A percentile compares a stretch with the other conserved stretches of the same genome.
These are phyloP conservation scores for Tinea semifulvella DNA, from an alignment of 2,888 invertebrate species.

Conservation along the genomic window DNA sequence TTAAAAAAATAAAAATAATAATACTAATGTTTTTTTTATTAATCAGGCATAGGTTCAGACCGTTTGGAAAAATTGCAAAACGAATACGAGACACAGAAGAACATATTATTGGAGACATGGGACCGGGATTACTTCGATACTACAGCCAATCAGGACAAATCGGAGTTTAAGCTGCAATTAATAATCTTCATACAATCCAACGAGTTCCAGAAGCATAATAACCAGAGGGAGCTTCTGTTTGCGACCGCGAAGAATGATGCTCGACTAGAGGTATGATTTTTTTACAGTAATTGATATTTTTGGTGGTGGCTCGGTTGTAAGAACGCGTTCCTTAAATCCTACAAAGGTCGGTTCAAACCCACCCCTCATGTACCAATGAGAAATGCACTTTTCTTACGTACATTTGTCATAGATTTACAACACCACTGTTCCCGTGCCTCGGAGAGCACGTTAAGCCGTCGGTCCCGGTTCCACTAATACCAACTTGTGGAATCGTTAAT, in stretches of 20 bases:
- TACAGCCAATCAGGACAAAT: slow-evolving; percentile 55
- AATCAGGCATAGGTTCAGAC: slow-evolving; percentile 63
- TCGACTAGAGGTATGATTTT: slow-evolving; percentile 41
- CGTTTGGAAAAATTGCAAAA: slow-evolving; percentile 64
- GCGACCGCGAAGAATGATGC: slow-evolving; percentile 50
- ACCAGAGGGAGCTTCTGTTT: slow-evolving; percentile 32
- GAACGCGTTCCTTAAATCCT: too few relatives aligned
- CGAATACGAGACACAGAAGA: slow-evolving; percentile 65
- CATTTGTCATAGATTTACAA: too few relatives aligned
- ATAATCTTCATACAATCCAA: slow-evolving; percentile 67
- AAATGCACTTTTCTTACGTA: too few relatives aligned
- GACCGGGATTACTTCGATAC: slow-evolving; percentile 63
- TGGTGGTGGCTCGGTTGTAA: too few relatives aligned
- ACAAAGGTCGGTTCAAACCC: too few relatives aligned
- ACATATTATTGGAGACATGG: slow-evolving; percentile 58
- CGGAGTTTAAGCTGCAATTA: slow-evolving; percentile 66
- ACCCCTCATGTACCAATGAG: too few relatives aligned
- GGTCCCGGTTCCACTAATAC: too few relatives aligned
- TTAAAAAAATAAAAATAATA: too few relatives aligned
- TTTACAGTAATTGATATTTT: too few relatives aligned
- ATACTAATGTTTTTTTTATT: slow-evolving; percentile 16
- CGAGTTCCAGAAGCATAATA: slow-evolving; percentile 36
- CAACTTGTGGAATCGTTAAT: too few relatives aligned
- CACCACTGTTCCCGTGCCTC: too few relatives aligned
- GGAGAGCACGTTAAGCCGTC: too few relatives aligned